Conservation (phyloP, 2,797 vertebrate genomes). For the Sebastes cheni region DNA sequence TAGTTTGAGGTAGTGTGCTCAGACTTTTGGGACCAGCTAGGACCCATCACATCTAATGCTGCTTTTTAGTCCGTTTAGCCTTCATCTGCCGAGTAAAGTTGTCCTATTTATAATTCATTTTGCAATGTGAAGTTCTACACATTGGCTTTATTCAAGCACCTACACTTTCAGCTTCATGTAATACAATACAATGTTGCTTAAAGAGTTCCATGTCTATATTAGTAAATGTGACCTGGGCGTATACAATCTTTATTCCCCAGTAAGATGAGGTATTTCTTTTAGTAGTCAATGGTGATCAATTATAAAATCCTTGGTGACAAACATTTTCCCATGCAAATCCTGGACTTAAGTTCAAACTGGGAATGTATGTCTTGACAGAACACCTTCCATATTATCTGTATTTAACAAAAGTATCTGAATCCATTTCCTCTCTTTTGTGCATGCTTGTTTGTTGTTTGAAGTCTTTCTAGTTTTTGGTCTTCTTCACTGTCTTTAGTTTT, state of each 20-base stretch:
- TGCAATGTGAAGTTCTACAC: background rate
- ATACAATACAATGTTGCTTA: background rate
- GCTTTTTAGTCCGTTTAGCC: background rate
- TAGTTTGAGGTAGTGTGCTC: background rate
- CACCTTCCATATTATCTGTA: background rate
- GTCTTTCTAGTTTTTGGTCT: background rate
- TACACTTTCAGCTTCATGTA: background rate
- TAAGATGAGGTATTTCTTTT: background rate
- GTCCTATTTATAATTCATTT: too few relatives aligned
- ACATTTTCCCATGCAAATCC: background rate
- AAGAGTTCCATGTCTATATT: background rate
- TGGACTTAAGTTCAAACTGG: background rate
- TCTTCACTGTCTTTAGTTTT: background rate
- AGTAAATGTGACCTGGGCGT: background rate
- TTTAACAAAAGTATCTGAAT: background rate
- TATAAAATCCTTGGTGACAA: background rate
- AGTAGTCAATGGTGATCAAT: background rate
- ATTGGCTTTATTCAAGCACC: background rate
- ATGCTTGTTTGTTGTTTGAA: constrained; percentile 42
- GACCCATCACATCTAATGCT: background rate
- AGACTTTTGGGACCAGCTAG: background rate
- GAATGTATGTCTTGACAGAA: background rate
- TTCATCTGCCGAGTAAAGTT: background rate
- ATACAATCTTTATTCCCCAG: background rate
- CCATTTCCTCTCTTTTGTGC: constrained; percentile 12